Percentiles rank a stretch among this genome's conserved stretches.
These are phyloP conservation scores for Aptenodytes patagonicus DNA, from an alignment of 2,113 vertebrate genomes.

Conservation along the genomic window DNA sequence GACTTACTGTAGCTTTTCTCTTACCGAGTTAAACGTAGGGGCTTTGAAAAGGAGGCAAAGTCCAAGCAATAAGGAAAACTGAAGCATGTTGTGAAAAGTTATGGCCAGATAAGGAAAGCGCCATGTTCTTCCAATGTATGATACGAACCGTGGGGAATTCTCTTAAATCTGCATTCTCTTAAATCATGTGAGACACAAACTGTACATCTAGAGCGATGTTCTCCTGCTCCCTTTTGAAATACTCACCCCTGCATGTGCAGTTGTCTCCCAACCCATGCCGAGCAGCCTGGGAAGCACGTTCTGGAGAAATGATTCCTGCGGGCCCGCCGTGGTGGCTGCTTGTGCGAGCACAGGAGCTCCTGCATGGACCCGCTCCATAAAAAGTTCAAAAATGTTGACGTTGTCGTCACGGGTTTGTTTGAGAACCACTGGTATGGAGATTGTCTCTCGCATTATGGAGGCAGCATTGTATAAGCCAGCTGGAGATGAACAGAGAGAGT, in stretches of 20 bases:
- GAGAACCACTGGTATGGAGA: background rate
- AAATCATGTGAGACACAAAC: background rate
- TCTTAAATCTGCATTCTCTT: background rate
- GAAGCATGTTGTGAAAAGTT: background rate
- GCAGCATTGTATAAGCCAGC: conserved; percentile 37
- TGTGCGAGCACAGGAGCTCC: fast-evolving
- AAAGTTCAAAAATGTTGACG: background rate
- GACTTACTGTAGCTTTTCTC: conserved; percentile 82
- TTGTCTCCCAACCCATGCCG: fast-evolving
- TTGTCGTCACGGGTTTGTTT: background rate
- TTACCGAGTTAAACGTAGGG: conserved; percentile 75
- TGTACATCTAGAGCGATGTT: background rate
- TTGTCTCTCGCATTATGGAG: background rate
- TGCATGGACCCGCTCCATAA: background rate
- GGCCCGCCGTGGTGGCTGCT: fast-evolving
- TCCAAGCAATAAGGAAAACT: conserved; percentile 61
- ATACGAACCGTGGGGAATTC: background rate
- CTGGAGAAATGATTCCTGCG: background rate
- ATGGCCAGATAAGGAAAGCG: conserved; percentile 11
- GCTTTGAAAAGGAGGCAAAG: conserved; percentile 71
- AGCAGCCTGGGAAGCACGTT: background rate
- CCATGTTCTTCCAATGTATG: background rate
- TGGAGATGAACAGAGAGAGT: conserved; percentile 38
- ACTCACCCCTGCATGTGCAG: background rate
- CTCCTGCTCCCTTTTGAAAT: background rate